A percentile compares a stretch with the other conserved stretches of the same genome.
These are phyloP conservation scores for Otocyon megalotis DNA, from an alignment of 2,113 vertebrate genomes.

Conservation along the genomic window DNA sequence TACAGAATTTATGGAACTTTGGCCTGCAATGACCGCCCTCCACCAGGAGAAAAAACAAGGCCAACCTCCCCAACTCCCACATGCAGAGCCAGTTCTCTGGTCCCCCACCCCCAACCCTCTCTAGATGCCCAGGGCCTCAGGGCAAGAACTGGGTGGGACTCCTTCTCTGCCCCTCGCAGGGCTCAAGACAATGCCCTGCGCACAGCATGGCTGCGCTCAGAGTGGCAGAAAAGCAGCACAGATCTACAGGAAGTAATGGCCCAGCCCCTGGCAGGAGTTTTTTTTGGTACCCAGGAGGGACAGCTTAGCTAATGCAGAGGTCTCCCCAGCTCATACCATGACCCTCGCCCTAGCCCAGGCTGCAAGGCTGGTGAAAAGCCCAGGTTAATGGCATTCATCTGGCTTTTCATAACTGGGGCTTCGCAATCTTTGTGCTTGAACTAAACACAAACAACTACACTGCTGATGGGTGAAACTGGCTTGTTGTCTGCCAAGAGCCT, in stretches of 20 bases:
- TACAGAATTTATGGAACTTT: neutral
- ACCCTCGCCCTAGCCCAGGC: neutral
- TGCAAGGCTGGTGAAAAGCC: neutral
- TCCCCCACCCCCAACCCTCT: neutral
- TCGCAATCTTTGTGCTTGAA: slow-evolving; percentile 94
- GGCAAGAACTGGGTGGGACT: neutral
- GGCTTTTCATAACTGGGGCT: slow-evolving; percentile 95
- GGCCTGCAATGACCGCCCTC: neutral
- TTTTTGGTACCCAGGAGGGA: too few species aligned
- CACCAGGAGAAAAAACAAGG: neutral
- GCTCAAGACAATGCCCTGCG: neutral
- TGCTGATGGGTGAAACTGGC: neutral
- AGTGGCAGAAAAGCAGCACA: rapidly evolving
- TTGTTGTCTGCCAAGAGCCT: neutral
- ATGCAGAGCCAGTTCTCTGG: rapidly evolving
- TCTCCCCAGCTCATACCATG: neutral
- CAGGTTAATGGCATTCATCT: slow-evolving; percentile 91
- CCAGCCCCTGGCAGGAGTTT: neutral
- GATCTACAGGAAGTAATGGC: neutral
- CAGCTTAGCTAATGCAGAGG: rapidly evolving
- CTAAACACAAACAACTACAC: slow-evolving; percentile 91
- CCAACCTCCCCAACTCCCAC: rapidly evolving
- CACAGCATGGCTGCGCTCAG: neutral
- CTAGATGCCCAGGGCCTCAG: neutral
- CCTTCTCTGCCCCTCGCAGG: neutral